phyloP scores from a whole-genome alignment of 2,113 vertebrate genomes.

The Ailuropoda melanoleuca region DNA sequence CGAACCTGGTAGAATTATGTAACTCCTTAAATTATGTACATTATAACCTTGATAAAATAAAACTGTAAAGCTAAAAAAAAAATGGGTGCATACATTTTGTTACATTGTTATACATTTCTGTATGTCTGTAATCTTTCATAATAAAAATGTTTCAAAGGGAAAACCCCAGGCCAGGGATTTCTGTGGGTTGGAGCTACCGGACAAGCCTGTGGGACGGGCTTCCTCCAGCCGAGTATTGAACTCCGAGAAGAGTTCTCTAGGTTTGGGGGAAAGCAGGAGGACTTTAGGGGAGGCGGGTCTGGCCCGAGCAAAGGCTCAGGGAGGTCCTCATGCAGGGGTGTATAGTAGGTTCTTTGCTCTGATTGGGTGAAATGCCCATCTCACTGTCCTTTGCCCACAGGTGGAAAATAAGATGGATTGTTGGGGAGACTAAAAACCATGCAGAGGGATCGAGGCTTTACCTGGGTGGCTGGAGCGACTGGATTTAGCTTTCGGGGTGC shows the following conservation, averaged over 20 bases:
- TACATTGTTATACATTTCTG: background rate
- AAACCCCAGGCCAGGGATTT: background rate
- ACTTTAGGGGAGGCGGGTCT: background rate
- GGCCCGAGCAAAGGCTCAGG: background rate
- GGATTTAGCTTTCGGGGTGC: background rate
- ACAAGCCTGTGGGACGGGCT: background rate
- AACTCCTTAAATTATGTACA: background rate
- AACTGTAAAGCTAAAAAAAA: background rate
- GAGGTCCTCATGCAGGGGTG: background rate
- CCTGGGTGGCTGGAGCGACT: background rate
- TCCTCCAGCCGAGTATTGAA: background rate
- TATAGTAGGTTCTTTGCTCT: background rate
- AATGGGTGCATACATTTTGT: background rate
- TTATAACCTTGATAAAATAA: background rate
- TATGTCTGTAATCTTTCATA: slow-evolving; percentile 3
- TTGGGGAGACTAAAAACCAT: background rate
- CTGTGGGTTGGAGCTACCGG: background rate
- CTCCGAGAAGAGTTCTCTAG: background rate
- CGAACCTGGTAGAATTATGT: background rate
- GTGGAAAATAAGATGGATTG: background rate
- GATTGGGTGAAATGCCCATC: background rate
- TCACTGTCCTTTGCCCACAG: background rate
- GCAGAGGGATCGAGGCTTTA: background rate
- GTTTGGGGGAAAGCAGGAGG: background rate
- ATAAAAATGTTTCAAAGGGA: background rate